Evolutionary conservation across 2,113 vertebrate genomes (phyloP).

Genomic region (Lampris megalopsis): DNA sequence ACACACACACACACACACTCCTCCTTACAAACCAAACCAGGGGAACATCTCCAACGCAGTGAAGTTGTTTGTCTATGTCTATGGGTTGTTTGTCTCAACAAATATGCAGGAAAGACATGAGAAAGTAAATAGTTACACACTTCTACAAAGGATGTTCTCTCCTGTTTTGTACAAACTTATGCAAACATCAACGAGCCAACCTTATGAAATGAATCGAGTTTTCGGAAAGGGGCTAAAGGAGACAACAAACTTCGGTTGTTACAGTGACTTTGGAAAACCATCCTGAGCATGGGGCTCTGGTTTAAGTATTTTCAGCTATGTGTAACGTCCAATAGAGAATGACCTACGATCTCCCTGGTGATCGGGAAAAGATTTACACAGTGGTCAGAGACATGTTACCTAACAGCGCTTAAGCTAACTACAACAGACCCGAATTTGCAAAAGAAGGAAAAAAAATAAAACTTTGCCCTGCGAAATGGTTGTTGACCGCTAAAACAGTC

Average conservation of each 20-base stretch:
- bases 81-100: constrained; percentile 44
- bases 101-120: constrained; percentile 8
- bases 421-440: neutral
- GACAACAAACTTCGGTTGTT: neutral
- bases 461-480: neutral
- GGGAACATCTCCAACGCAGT: constrained; percentile 25
- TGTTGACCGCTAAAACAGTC: neutral
- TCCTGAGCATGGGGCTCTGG: neutral
- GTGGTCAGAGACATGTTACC: no score
- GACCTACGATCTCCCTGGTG: neutral
- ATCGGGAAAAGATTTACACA: neutral
- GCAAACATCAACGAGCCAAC: neutral
- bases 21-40: constrained; percentile 19
- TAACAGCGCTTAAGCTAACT: neutral
- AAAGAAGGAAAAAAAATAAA: neutral
- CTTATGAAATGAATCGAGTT: neutral
- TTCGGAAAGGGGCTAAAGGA: neutral
- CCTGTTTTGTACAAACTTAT: constrained; percentile 4
- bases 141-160: constrained; percentile 1
- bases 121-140: constrained; percentile 21
- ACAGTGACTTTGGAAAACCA: neutral
- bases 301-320: neutral
- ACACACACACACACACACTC: constrained; percentile 11
- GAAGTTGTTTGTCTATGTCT: constrained; percentile 2
- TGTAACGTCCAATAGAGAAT: neutral